Percentiles rank a stretch among this genome's conserved stretches.
phyloP scores from a whole-genome alignment of 2,888 invertebrate species.

The Quadroppia sp. region DNA sequence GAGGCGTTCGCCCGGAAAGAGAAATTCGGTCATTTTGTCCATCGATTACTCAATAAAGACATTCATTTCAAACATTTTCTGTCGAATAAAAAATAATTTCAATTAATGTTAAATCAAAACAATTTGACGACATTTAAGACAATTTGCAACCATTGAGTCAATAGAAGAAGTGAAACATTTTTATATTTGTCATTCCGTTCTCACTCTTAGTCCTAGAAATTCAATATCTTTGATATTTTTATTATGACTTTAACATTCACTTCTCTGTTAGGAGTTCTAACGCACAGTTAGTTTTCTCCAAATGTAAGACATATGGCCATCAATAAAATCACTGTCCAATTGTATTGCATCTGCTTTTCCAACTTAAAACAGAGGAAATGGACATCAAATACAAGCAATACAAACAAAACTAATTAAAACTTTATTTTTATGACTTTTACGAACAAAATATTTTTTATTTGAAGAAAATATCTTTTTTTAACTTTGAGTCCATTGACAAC shows the following conservation, averaged over 20 bases:
- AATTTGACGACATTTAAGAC: too few relatives aligned
- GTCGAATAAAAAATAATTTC: too few relatives aligned
- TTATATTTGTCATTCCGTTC: neutral
- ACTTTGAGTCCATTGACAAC: too few relatives aligned
- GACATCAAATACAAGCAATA: neutral
- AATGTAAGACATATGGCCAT: conserved; percentile 13
- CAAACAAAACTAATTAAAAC: conserved; percentile 17
- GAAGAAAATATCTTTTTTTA: too few relatives aligned
- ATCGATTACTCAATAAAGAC: neutral
- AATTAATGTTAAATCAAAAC: too few relatives aligned
- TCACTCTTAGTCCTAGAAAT: neutral
- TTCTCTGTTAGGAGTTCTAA: too few relatives aligned
- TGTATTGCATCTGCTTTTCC: conserved; percentile 4
- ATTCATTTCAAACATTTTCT: too few relatives aligned
- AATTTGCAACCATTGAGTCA: too few relatives aligned
- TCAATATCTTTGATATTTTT: conserved; percentile 16
- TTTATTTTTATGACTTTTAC: too few relatives aligned
- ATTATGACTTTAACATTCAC: too few relatives aligned
- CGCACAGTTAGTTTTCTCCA: neutral
- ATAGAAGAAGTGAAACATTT: too few relatives aligned
- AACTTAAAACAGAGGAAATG: neutral
- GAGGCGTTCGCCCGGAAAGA: conserved; percentile 70
- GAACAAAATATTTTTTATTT: too few relatives aligned
- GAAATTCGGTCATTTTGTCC: conserved; percentile 35
- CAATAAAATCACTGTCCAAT: conserved; percentile 13